A percentile compares a stretch with the other conserved stretches of the same genome.
Conservation (phyloP, 2,797 vertebrate genomes). For the Sebastes matsubarae region DNA sequence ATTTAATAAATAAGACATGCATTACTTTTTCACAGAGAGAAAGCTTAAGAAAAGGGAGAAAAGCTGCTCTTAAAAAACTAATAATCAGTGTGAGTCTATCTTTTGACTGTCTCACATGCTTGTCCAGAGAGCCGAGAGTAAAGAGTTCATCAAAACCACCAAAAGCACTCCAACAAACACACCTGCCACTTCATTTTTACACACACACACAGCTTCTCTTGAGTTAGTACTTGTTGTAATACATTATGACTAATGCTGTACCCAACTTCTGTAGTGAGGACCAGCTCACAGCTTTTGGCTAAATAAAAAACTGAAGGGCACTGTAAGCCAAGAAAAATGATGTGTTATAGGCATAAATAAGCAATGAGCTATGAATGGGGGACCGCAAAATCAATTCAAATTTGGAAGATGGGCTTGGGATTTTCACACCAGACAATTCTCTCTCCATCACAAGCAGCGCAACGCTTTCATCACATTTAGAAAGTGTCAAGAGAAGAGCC, state of each 20-base stretch:
- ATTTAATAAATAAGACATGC: not conserved
- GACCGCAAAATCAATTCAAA: constrained; percentile 32
- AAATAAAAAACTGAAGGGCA: not conserved
- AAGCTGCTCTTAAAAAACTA: no score
- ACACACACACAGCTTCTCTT: not conserved
- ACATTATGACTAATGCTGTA: not conserved
- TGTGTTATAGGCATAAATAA: constrained; percentile 26
- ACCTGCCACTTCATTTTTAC: not conserved
- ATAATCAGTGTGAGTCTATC: not conserved
- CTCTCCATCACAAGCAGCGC: constrained; percentile 21
- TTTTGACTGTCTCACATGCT: not conserved
- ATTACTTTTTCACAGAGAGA: not conserved
- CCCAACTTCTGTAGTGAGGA: not conserved
- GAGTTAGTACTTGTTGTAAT: not conserved
- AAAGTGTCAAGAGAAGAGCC: constrained; percentile 36
- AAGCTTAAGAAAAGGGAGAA: not conserved
- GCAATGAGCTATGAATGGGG: constrained; percentile 16
- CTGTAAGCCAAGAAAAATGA: not conserved
- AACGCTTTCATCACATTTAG: constrained; percentile 29
- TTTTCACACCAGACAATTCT: constrained; percentile 1
- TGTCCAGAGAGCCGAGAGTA: not conserved
- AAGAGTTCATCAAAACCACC: not conserved
- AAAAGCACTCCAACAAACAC: not conserved
- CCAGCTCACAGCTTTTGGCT: not conserved
- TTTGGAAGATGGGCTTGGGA: constrained; percentile 13